These are phyloP conservation scores for Campoplex nolae DNA, from an alignment of 2,888 invertebrate genomes.

Conservation along the genomic window DNA sequence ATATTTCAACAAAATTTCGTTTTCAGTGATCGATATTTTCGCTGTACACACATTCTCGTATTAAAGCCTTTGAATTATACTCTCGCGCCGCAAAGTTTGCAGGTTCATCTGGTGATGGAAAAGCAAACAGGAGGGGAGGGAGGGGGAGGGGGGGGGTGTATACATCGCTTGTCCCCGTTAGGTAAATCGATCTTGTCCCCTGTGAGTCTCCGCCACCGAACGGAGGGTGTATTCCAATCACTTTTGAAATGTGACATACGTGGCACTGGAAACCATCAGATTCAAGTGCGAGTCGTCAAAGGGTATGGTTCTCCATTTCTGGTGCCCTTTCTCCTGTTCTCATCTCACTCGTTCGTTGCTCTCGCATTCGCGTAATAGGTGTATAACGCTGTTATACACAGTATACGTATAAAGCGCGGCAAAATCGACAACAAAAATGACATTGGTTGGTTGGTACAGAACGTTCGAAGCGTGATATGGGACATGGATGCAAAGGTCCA, in stretches of 20 bases:
- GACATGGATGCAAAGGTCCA: neutral
- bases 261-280: constrained; percentile 45
- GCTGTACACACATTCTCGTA: neutral
- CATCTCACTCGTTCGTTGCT: constrained; percentile 21
- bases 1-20: too few relatives aligned
- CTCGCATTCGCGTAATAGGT: constrained; percentile 27
- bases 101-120: constrained; percentile 47
- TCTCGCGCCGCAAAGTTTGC: constrained; percentile 26
- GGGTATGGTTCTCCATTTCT: constrained; percentile 31
- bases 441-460: neutral
- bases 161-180: constrained; percentile 55
- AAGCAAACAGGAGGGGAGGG: neutral
- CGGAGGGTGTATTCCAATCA: constrained; percentile 58
- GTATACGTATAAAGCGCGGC: constrained; percentile 24
- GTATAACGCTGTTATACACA: constrained; percentile 46
- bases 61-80: constrained; percentile 50
- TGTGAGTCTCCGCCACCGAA: neutral
- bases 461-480: neutral
- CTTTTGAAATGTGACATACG: constrained; percentile 63
- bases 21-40: neutral
- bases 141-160: constrained; percentile 3
- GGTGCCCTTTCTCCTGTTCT: constrained; percentile 9
- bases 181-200: constrained; percentile 61
- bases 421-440: constrained; percentile 32
- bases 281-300: constrained; percentile 61